Conservation (phyloP, 2,888 invertebrate species). For the Phasia obesa region DNA sequence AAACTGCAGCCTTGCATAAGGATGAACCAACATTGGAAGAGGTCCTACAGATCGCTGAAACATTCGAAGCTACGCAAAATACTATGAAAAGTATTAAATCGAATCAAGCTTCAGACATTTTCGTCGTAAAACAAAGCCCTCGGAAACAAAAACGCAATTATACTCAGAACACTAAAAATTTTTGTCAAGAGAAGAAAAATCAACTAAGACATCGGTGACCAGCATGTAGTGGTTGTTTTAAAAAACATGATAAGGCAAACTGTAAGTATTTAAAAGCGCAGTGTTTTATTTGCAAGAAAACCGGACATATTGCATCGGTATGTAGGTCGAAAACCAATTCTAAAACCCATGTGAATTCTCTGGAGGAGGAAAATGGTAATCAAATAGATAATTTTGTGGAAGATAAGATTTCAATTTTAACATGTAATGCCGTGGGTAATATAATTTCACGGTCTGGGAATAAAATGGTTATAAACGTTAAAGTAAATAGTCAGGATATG, state of each 20-base stretch:
- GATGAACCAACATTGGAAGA: too few relatives aligned
- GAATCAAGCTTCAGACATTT: not conserved
- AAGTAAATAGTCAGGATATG: too few relatives aligned
- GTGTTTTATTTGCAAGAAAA: not conserved
- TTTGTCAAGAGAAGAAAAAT: not conserved
- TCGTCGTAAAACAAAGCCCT: not conserved
- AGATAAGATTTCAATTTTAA: not conserved
- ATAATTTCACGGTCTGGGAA: not conserved
- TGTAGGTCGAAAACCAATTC: not conserved
- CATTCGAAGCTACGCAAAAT: not conserved
- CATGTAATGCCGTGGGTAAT: not conserved
- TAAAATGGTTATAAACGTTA: not conserved
- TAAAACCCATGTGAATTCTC: not conserved
- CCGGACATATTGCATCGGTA: not conserved
- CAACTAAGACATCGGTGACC: not conserved
- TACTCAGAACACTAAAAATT: not conserved
- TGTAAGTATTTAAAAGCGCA: not conserved
- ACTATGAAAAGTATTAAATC: not conserved
- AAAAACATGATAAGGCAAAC: constrained; percentile 3
- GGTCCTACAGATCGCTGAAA: not conserved
- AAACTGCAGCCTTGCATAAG: too few relatives aligned
- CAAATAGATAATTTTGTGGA: not conserved
- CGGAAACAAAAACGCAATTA: not conserved
- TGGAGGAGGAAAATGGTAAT: not conserved
- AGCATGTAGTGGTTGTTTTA: not conserved